Base-by-base conservation (phyloP, 2,797 vertebrate species). In the Sphaeramia orbicularis region DNA sequence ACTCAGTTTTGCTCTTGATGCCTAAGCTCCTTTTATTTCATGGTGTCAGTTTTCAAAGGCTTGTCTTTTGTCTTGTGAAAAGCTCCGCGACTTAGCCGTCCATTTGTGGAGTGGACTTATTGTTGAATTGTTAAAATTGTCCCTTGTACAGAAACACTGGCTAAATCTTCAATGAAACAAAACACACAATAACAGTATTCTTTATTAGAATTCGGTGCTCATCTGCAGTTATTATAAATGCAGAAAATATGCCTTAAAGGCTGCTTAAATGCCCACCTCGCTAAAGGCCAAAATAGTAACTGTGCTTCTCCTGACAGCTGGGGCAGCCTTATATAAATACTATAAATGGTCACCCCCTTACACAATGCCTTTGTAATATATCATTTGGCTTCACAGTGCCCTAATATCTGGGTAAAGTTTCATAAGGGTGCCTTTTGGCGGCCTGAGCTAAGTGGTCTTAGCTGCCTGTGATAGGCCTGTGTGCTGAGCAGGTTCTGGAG, bases 381-480 rank as follows among this genome's bases (percentile, higher is more conserved):
- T 91, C 79, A 81, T 86, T 88, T 86, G 86, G 82, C 86, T 93
- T 93, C 82, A 80, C 85, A 90, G 87, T 86, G 90, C 76, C 86
- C 89, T 93, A 89, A 94, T 94, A 94, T 91, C 89, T 92, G 88
- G 79, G 84, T 88, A 92, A 93, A 94, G 92, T 95, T 94, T 92
- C 85, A 86, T 89, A 91, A 85, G 88, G 90, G 89, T 90, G 88
- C 92, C 86, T 92, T 91, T 92, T 80, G 75, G 85, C 78, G 75
- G 89, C 78, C 86, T 60, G 83, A 84, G 89, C 92, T 91, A 89
- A 94, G 92, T 92, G 92, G 90, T 92, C 87, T 92, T 91, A 92
- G 90, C 85, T 59, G 83, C 84, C 90, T 87, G 88, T 90, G 91
- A 93, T 90, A 91, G 92, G 87, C 83, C 92, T 61, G 80, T 86